Evolutionary conservation across 1,140 invertebrate species (phyloP).

Genomic region (Tetraneura akinire): DNA sequence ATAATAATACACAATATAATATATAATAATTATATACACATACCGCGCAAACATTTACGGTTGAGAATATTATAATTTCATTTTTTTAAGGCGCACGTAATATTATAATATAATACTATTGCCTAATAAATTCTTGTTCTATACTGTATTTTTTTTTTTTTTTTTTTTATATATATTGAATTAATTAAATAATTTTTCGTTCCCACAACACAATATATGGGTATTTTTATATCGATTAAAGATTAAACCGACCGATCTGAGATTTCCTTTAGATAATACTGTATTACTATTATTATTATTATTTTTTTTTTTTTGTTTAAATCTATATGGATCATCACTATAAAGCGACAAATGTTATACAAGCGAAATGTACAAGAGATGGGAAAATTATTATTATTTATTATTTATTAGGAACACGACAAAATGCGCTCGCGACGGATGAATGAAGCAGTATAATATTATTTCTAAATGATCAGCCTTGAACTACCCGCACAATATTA

Average conservation of each 20-base stretch:
- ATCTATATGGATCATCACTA: neutral
- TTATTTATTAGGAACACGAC: neutral
- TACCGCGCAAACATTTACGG: neutral
- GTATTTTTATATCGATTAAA: neutral
- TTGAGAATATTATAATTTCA: neutral
- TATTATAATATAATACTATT: too few relatives aligned
- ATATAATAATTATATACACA: too few relatives aligned
- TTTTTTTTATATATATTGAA: too few relatives aligned
- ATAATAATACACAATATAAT: too few relatives aligned
- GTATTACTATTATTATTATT: neutral
- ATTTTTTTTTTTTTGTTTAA: neutral
- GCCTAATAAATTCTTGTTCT: too few relatives aligned
- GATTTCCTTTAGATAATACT: too few relatives aligned
- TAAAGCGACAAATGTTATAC: neutral
- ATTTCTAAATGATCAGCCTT: slow-evolving; percentile 30
- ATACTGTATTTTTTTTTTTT: too few relatives aligned
- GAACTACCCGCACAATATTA: slow-evolving; percentile 24
- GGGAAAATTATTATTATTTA: neutral
- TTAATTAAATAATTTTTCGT: too few relatives aligned
- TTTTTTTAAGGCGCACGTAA: too few relatives aligned
- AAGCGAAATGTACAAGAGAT: neutral
- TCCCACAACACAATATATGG: too few relatives aligned
- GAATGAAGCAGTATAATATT: neutral
- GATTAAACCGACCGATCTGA: too few relatives aligned
- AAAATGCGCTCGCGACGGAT: neutral